phyloP scores from a whole-genome alignment of 2,113 vertebrate species.

The Cromileptes altivelis region DNA sequence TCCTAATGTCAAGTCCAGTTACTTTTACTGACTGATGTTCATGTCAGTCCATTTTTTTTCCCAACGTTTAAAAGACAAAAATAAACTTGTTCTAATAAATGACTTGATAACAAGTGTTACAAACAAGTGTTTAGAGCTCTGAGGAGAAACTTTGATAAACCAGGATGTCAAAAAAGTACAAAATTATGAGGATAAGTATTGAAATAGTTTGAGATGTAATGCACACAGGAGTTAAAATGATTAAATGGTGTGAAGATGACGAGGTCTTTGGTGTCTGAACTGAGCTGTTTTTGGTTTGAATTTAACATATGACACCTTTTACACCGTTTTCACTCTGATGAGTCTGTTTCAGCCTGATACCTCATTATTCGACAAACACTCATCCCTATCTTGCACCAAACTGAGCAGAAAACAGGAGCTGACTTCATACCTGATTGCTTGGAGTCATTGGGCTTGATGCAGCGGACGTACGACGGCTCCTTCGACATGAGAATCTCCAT shows the following conservation, averaged over 20 bases:
- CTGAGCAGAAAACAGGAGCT: not conserved
- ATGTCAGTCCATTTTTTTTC: no score
- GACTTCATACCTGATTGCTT: constrained; percentile 83
- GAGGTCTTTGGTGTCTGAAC: not conserved
- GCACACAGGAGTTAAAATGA: not conserved
- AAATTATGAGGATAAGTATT: not conserved
- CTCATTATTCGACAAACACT: not conserved
- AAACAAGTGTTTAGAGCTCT: no score
- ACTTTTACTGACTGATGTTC: not conserved
- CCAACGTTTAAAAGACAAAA: not conserved
- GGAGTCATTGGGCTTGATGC: constrained; percentile 97
- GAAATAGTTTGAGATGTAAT: not conserved
- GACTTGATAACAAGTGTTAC: no score
- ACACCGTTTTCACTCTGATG: not conserved
- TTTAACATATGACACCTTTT: no score
- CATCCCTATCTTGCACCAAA: not conserved
- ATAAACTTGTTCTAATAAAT: no score
- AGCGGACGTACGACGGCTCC: constrained; percentile 97
- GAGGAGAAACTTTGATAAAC: not conserved
- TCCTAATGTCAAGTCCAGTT: not conserved
- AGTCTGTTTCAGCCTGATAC: not conserved
- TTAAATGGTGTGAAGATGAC: not conserved
- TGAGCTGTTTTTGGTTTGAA: not conserved
- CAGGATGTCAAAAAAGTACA: not conserved
- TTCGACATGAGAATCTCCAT: constrained; percentile 99